Evolutionary conservation across 2,888 invertebrate species (phyloP).

Genomic region (Lutraria lutraria): DNA sequence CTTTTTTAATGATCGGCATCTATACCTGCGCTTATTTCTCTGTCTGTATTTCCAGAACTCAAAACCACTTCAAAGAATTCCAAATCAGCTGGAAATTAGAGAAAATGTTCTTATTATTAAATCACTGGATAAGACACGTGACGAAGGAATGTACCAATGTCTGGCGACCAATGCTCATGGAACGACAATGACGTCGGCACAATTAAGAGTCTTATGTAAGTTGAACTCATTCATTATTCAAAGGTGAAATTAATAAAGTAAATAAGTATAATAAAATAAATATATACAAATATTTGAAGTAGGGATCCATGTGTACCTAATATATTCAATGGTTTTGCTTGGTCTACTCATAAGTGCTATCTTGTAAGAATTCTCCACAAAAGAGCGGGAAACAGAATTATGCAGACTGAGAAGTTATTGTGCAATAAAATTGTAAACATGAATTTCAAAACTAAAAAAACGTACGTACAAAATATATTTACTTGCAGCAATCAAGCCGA

Average conservation of each 20-base stretch:
- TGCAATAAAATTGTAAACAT: neutral
- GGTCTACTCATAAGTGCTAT: too few species aligned
- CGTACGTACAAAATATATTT: neutral
- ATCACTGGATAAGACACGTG: conserved; percentile 87
- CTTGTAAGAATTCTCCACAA: too few species aligned
- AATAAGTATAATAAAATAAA: too few species aligned
- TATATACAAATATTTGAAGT: too few species aligned
- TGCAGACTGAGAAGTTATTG: too few species aligned
- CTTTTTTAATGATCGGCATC: too few species aligned
- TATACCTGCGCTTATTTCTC: too few species aligned
- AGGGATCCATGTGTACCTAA: too few species aligned
- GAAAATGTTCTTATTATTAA: conserved; percentile 75
- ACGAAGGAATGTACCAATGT: conserved; percentile 98
- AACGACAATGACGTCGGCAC: conserved; percentile 94
- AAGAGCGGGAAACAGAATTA: too few species aligned
- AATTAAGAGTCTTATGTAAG: conserved; percentile 94
- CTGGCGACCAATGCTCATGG: conserved; percentile 95
- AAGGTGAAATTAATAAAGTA: too few species aligned
- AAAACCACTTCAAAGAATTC: conserved; percentile 27
- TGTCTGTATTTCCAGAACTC: conserved; percentile 36
- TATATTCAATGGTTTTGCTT: too few species aligned
- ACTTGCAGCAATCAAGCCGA: conserved; percentile 90
- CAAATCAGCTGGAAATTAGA: conserved; percentile 69
- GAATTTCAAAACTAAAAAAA: neutral
- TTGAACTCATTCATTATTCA: conserved; percentile 59